phyloP scores from a whole-genome alignment of 2,113 vertebrate species.

The Mobula birostris region DNA sequence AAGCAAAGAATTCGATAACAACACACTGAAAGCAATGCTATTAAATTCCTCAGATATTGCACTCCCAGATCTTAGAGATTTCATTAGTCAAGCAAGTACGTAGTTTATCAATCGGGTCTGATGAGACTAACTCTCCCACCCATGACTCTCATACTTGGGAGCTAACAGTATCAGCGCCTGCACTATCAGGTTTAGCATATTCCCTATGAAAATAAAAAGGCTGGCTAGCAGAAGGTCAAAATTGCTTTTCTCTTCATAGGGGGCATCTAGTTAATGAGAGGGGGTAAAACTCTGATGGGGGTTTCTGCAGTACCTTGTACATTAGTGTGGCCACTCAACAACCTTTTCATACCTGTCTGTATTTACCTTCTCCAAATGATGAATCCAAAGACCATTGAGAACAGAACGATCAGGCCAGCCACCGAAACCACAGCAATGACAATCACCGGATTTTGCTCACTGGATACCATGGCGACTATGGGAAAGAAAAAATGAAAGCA shows the following conservation, averaged over 20 bases:
- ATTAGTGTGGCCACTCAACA: neutral
- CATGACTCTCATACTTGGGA: neutral
- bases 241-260: neutral
- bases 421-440: slow-evolving; percentile 68
- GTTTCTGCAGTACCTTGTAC: neutral
- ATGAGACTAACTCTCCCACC: too few species aligned
- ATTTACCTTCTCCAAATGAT: slow-evolving; percentile 79
- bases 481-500: slow-evolving; percentile 37
- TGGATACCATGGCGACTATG: slow-evolving; percentile 70
- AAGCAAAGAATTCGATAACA: neutral
- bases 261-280: neutral
- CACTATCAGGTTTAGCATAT: neutral
- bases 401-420: slow-evolving; percentile 68
- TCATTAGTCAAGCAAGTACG: neutral
- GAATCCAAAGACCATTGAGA: slow-evolving; percentile 61
- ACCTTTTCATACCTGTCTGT: neutral
- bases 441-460: slow-evolving; percentile 72
- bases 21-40: neutral
- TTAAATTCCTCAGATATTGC: slow-evolving; percentile 1
- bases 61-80: neutral
- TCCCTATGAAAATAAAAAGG: too few species aligned
- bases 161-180: neutral
- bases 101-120: neutral
- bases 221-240: neutral
- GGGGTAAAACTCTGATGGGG: neutral